phyloP scores from a whole-genome alignment of 1,140 invertebrate genomes.

The Scylla paramamosain region DNA sequence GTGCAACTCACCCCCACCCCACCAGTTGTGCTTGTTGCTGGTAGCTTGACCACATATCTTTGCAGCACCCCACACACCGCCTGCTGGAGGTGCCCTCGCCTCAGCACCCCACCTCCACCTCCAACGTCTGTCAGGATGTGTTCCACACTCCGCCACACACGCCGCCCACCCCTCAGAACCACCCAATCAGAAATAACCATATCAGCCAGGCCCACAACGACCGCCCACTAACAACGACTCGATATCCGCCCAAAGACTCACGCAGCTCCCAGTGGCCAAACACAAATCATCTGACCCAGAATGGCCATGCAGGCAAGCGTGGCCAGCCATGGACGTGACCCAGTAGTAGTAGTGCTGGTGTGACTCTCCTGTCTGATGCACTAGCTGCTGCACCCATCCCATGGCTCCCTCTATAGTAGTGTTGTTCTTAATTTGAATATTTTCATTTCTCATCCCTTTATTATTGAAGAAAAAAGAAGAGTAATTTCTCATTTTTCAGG shows the following conservation, averaged over 20 bases:
- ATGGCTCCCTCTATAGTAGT: constrained; percentile 63
- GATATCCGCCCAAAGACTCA: constrained; percentile 70
- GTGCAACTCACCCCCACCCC: not conserved
- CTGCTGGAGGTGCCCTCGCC: constrained; percentile 72
- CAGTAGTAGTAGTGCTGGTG: constrained; percentile 32
- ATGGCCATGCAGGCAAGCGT: constrained; percentile 66
- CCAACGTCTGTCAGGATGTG: constrained; percentile 68
- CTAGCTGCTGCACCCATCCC: constrained; percentile 38
- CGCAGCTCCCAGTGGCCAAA: constrained; percentile 64
- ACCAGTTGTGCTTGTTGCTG: constrained; percentile 27
- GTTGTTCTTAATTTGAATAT: not conserved
- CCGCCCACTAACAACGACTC: constrained; percentile 73
- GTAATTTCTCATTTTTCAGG: constrained; percentile 67
- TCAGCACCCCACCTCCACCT: constrained; percentile 65
- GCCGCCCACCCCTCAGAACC: constrained; percentile 73
- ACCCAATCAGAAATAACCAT: constrained; percentile 72
- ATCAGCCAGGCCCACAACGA: constrained; percentile 73
- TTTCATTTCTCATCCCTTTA: not conserved
- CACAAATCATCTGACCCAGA: constrained; percentile 66
- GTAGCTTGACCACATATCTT: constrained; percentile 61
- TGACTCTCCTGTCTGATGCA: not conserved
- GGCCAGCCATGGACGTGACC: constrained; percentile 73
- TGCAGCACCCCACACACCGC: constrained; percentile 73
- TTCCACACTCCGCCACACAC: constrained; percentile 73
- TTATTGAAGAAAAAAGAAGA: constrained; percentile 42